Conservation (phyloP, 2,888 invertebrate genomes). For the Chaetogeoica ovagalla region DNA sequence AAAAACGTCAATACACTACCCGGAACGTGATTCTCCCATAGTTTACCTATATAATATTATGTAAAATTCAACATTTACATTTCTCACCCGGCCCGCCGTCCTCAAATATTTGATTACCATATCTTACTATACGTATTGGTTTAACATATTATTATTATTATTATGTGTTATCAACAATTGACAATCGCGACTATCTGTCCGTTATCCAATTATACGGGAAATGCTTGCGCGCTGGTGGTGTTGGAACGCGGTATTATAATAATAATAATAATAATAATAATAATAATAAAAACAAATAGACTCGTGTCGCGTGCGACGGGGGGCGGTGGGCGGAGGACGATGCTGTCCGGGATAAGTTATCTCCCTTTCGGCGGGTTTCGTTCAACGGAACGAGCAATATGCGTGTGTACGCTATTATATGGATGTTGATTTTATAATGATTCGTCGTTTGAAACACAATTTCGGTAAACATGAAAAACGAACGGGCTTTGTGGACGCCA, state of each 20-base stretch:
- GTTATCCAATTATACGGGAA: background rate
- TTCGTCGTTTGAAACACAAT: background rate
- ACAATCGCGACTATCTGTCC: background rate
- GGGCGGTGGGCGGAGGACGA: background rate
- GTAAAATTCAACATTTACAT: conserved; percentile 4
- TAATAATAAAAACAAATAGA: too few species aligned
- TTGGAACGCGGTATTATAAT: too few species aligned
- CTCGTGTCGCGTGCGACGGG: too few species aligned
- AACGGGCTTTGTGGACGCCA: background rate
- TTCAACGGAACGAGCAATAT: background rate
- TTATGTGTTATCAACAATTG: background rate
- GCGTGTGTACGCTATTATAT: too few species aligned
- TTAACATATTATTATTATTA: background rate
- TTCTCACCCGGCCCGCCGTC: background rate
- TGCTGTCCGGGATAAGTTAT: background rate
- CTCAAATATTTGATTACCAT: background rate
- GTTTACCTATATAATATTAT: background rate
- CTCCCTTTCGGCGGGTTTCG: background rate
- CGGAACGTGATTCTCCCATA: background rate
- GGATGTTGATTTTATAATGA: background rate
- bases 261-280: too few species aligned
- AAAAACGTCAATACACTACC: background rate
- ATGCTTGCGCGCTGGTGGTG: too few species aligned
- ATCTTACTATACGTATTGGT: background rate
- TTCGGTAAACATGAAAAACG: background rate